phyloP scores from a whole-genome alignment of 2,113 vertebrate species.

The Caranx melampygus region DNA sequence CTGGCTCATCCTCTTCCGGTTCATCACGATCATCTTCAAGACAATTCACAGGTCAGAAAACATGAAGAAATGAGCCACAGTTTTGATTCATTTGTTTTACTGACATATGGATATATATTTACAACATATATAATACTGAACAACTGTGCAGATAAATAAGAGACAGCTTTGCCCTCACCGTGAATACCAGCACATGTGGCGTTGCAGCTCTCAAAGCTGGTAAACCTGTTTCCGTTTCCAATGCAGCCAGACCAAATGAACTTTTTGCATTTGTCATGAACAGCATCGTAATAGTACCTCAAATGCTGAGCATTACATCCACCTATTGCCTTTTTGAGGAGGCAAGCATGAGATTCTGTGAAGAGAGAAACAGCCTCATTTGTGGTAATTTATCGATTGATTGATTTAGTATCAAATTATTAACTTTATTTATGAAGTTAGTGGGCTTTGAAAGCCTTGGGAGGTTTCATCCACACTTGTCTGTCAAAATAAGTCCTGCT shows the following conservation, averaged over 20 bases:
- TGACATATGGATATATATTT: neutral
- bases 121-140: neutral
- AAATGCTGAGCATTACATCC: slow-evolving; percentile 21
- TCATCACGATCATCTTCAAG: slow-evolving; percentile 59
- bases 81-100: neutral
- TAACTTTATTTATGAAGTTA: neutral
- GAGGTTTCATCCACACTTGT: neutral
- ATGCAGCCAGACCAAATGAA: slow-evolving; percentile 73
- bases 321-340: slow-evolving; percentile 43
- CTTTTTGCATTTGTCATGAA: slow-evolving; percentile 63
- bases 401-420: neutral
- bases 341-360: slow-evolving; percentile 65
- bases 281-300: slow-evolving; percentile 74
- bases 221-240: slow-evolving; percentile 83
- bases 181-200: slow-evolving; percentile 74
- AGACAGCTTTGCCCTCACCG: slow-evolving; percentile 53
- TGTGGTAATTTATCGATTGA: neutral
- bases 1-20: slow-evolving; percentile 59
- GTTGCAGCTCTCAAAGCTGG: slow-evolving; percentile 51
- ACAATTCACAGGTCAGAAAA: slow-evolving; percentile 1
- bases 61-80: neutral
- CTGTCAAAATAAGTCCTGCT: neutral
- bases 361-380: slow-evolving; percentile 11
- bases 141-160: neutral
- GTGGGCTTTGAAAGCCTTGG: neutral